A percentile compares a stretch with the other conserved stretches of the same genome.
Evolutionary conservation across 1,140 invertebrate genomes (phyloP).

Genomic region (Cataglyphis hispanica): DNA sequence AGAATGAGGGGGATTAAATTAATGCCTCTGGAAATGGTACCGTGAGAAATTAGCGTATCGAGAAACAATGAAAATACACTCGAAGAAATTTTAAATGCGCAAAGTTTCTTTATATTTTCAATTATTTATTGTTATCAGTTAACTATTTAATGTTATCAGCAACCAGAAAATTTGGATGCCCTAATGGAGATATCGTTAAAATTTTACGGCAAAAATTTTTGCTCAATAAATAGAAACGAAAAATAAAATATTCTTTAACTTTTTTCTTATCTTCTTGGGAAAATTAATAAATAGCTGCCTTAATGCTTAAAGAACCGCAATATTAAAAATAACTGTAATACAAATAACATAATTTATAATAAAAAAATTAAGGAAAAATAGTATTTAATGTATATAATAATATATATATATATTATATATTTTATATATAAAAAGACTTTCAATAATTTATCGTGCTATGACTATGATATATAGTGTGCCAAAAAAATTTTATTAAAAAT

Average conservation of each 20-base stretch:
- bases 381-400: no score
- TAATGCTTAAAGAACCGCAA: not conserved
- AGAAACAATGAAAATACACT: not conserved
- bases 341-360: not conserved
- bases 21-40: slow-evolving; percentile 15
- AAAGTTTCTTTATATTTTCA: not conserved
- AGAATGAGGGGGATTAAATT: not conserved
- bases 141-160: not conserved
- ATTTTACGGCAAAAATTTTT: not conserved
- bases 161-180: not conserved
- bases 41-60: slow-evolving; percentile 12
- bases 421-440: no score
- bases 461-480: not conserved
- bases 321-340: not conserved
- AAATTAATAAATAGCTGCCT: not conserved
- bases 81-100: not conserved
- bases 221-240: not conserved
- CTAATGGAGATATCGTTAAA: not conserved
- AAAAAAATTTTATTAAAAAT: no score
- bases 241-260: not conserved
- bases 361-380: no score
- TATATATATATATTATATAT: no score
- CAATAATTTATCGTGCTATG: not conserved
- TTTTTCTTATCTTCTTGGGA: not conserved
- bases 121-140: not conserved